Evolutionary conservation across 2,113 vertebrate genomes (phyloP).

Genomic region (Lepisosteus osseus): DNA sequence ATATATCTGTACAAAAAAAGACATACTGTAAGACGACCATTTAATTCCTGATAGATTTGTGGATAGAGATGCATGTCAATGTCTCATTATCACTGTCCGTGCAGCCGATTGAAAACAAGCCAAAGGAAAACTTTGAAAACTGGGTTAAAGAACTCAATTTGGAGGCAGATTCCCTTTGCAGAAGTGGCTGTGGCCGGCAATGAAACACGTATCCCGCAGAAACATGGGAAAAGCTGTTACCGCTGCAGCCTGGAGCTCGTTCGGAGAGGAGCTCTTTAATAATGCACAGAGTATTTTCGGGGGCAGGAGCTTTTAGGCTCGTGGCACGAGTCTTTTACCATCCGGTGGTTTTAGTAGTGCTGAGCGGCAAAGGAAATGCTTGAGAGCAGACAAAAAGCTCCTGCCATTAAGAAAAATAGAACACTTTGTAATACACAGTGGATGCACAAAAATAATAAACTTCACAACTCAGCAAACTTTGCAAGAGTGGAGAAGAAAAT

Average conservation of each 20-base stretch:
- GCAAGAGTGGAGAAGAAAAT: too few species aligned
- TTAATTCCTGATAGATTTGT: too few species aligned
- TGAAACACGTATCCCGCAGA: neutral
- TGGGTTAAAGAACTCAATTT: too few species aligned
- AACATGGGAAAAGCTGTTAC: constrained; percentile 29
- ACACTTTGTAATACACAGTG: constrained; percentile 48
- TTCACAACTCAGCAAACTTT: too few species aligned
- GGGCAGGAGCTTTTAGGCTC: constrained; percentile 23
- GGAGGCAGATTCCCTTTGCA: too few species aligned
- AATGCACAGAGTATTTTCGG: constrained; percentile 19
- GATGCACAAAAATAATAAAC: constrained; percentile 67
- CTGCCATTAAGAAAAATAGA: constrained; percentile 56
- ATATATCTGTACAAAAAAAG: too few species aligned
- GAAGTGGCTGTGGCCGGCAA: too few species aligned
- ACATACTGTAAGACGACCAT: too few species aligned
- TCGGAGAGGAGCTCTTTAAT: constrained; percentile 27
- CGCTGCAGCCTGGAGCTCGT: constrained; percentile 16
- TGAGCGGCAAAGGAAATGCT: constrained; percentile 29
- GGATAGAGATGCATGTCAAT: too few species aligned
- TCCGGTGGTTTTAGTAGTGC: constrained; percentile 38
- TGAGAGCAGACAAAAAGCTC: constrained; percentile 42
- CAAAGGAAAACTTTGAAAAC: too few species aligned
- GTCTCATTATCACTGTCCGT: too few species aligned
- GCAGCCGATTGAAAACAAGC: too few species aligned
- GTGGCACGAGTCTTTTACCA: constrained; percentile 27